Percentiles rank a stretch among this genome's conserved stretches.
These are phyloP conservation scores for Hydrochoerus hydrochaeris DNA, from an alignment of 2,113 vertebrate genomes.

Conservation along the genomic window DNA sequence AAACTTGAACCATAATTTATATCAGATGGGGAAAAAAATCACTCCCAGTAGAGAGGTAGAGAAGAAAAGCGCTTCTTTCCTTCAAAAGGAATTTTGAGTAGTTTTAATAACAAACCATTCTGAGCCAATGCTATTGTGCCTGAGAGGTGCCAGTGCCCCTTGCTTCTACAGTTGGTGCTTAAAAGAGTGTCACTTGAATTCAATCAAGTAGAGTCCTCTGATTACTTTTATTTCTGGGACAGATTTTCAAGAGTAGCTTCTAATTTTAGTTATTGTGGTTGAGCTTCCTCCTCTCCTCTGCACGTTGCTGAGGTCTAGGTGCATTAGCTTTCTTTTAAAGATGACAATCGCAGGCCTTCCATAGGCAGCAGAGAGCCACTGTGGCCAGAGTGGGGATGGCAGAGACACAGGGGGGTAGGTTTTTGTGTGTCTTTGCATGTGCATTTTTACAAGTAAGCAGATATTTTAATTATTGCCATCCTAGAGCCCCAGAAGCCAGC, in stretches of 20 bases:
- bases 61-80: slow-evolving; percentile 64
- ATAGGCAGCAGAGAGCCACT: background rate
- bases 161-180: slow-evolving; percentile 67
- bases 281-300: slow-evolving; percentile 43
- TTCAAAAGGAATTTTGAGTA: slow-evolving; percentile 76
- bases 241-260: slow-evolving; percentile 78
- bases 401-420: background rate
- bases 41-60: slow-evolving; percentile 48
- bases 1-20: slow-evolving; percentile 74
- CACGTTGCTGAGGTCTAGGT: slow-evolving; percentile 43
- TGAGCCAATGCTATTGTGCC: slow-evolving; percentile 75
- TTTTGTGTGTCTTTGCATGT: background rate
- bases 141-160: slow-evolving; percentile 67
- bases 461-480: slow-evolving; percentile 34
- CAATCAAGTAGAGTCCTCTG: slow-evolving; percentile 71
- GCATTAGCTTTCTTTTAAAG: slow-evolving; percentile 42
- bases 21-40: slow-evolving; percentile 65
- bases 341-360: background rate
- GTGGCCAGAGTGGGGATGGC: background rate
- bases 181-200: slow-evolving; percentile 78
- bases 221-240: slow-evolving; percentile 78
- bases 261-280: slow-evolving; percentile 77
- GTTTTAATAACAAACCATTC: slow-evolving; percentile 79
- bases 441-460: background rate
- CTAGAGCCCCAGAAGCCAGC: background rate